phyloP scores from a whole-genome alignment of 2,113 vertebrate species.

The Lophotis ruficrista region DNA sequence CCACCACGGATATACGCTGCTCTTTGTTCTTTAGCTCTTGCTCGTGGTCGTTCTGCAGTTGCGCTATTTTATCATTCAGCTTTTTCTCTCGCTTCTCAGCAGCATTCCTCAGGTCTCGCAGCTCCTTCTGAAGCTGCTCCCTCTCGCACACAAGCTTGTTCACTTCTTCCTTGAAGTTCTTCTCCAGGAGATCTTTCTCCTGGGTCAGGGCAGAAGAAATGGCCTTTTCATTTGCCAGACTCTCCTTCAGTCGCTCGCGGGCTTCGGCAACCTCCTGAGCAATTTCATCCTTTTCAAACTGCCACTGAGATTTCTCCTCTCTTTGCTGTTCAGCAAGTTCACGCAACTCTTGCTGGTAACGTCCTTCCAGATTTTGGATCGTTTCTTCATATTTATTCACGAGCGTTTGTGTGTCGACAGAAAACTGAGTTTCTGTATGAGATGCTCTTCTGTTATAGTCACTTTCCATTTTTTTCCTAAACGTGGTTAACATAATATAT shows the following conservation, averaged over 20 bases:
- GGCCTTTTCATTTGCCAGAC: conserved; percentile 68
- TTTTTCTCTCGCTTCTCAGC: conserved; percentile 76
- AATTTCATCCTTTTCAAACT: conserved; percentile 78
- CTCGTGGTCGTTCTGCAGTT: conserved; percentile 71
- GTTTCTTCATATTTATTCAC: conserved; percentile 75
- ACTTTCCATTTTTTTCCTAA: conserved; percentile 87
- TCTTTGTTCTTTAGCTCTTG: conserved; percentile 73
- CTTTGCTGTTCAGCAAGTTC: conserved; percentile 70
- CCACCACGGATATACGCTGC: conserved; percentile 36
- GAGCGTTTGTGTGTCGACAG: conserved; percentile 77
- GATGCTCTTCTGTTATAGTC: conserved; percentile 85
- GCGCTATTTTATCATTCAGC: conserved; percentile 72
- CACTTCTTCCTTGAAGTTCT: conserved; percentile 71
- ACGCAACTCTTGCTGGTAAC: conserved; percentile 74
- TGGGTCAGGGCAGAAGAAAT: conserved; percentile 53
- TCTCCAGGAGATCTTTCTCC: conserved; percentile 77
- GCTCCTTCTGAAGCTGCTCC: conserved; percentile 77
- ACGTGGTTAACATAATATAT: conserved; percentile 80
- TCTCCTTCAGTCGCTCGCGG: conserved; percentile 65
- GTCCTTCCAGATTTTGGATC: conserved; percentile 75
- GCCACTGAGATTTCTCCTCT: conserved; percentile 81
- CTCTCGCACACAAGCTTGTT: conserved; percentile 73
- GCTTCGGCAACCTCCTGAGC: conserved; percentile 70
- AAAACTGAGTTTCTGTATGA: conserved; percentile 81
- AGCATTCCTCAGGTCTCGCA: conserved; percentile 54